Base-by-base conservation (phyloP, 2,113 vertebrate genomes). In the Fregata magnificens region DNA sequence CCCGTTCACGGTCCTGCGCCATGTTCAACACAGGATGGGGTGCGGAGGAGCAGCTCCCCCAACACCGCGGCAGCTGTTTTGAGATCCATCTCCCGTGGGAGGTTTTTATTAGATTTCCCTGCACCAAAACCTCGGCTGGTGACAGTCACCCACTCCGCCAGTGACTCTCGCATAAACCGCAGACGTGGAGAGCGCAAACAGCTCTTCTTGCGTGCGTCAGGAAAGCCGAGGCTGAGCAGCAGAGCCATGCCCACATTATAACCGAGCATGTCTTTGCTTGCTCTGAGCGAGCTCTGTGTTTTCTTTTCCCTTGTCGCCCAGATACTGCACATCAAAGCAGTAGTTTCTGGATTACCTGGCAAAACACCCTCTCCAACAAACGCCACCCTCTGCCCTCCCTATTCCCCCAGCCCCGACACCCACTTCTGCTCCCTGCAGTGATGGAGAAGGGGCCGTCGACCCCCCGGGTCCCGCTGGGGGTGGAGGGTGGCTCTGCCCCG, bases 31-130 rank as follows among this genome's bases (percentile, higher is more conserved):
- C 16, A 42, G 42, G 28, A n/a, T 6, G 34, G 58, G 66, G 13
- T 31, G 31, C 10, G 3, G 40, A 38, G 38, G 14, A 80, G 44
- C 81, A 47, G 93, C 50, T 83, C 20, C 47, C 34, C 36, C 0
- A 0, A 3, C 0, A 0, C 86, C 38, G 32, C 11, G 31, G 63
- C 0, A 1, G 21, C 31, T 31, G 25, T 3, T 70, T 40, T 20
- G 79, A 38, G 78, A 26, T 55, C 67, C 86, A 76, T 53, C 74
- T 89, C 65, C 66, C 4, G 0, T 3, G 67, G 66, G 53, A 85
- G 58, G 19, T 71, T 76, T 80, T 34, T 31, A 28, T 76, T n/a
- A 40, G 59, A 44, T 59, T 29, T 91, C 28, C 25, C 53, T 42
- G 44, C 26, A 25, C 67, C 55, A 31, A 71, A 91, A 24, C 67